These are phyloP conservation scores for Pristionchus fissidentatus DNA, from an alignment of 2,888 invertebrate genomes.

Conservation along the genomic window DNA sequence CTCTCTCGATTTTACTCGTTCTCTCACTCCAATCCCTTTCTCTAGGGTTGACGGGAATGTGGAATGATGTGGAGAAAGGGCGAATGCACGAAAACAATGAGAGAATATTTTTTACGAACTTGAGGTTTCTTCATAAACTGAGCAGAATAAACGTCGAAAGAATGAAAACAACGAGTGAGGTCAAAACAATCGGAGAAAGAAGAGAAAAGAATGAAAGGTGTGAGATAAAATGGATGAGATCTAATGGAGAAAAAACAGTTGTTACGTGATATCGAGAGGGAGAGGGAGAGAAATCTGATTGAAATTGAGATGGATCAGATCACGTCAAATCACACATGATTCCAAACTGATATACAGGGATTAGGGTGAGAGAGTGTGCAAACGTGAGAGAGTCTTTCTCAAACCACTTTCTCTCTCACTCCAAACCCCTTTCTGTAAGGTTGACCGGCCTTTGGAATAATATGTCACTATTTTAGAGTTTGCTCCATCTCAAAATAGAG, in stretches of 20 bases:
- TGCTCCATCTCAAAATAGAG: too few relatives aligned
- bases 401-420: too few relatives aligned
- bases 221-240: too few relatives aligned
- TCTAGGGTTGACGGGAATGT: background rate
- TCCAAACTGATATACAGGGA: background rate
- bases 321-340: background rate
- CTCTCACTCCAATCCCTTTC: too few relatives aligned
- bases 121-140: background rate
- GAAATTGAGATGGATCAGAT: slow-evolving; percentile 32
- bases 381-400: too few relatives aligned
- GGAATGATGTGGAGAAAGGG: background rate
- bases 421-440: too few relatives aligned
- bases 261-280: slow-evolving; percentile 6
- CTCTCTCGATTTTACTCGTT: too few relatives aligned
- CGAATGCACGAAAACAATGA: background rate
- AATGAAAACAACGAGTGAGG: background rate
- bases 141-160: background rate
- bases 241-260: slow-evolving; percentile 34
- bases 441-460: too few relatives aligned
- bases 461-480: too few relatives aligned
- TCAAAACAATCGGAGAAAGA: slow-evolving; percentile 35
- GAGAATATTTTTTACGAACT: background rate
- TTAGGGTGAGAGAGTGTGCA: background rate
- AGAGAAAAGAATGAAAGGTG: background rate
- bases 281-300: background rate